Evolutionary conservation across 1,140 invertebrate species (phyloP), one percentile per base, ranked within the genome.

Genomic region (Paraescarpia echinospica): DNA sequence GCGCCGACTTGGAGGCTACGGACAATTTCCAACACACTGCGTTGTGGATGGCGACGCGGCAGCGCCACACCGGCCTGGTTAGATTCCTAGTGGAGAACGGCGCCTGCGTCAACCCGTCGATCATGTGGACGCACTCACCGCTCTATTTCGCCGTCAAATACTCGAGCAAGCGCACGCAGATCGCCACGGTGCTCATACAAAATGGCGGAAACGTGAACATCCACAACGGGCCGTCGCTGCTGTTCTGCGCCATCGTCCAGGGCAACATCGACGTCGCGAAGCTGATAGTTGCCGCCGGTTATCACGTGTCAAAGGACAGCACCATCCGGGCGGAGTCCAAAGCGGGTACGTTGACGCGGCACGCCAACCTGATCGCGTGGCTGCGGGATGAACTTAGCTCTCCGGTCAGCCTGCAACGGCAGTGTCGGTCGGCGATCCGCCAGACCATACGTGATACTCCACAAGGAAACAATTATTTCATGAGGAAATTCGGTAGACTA

Each of bases 11-110:
- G 93, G 95, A 95, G 94, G 94, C 94, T 34, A 93, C 93, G 34
- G 95, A 95, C 92, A 94, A 94, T 92, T 94, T 94, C 92, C 94
- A 94, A n/a, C 95, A 95, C 91, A 95, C 95, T 91, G 95, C 95
- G 34, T 93, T 95, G 41, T 95, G 95, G 95, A 94, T 95, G 33
- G 95, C 95, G 35, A 94, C 94, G 31, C 92, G 95, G 91, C 95
- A 95, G 91, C 94, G 95, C 92, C 95, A 95, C 94, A 94, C 94
- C 31, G 95, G 95, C 92, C 90, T 95, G 12, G 95, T 95, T 59
- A 94, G 95, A 48, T 94, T 95, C 91, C 93, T 95, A 31, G 95
- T 95, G 92, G 93, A 92, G 33, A 95, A 95, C 93, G 95, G 95
- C 94, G 95, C 95, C 93, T 95, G 94, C 94, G 95, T 95, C 12